phyloP scores from a whole-genome alignment of 2,888 invertebrate genomes.

The Aporophyla lueneburgensis region DNA sequence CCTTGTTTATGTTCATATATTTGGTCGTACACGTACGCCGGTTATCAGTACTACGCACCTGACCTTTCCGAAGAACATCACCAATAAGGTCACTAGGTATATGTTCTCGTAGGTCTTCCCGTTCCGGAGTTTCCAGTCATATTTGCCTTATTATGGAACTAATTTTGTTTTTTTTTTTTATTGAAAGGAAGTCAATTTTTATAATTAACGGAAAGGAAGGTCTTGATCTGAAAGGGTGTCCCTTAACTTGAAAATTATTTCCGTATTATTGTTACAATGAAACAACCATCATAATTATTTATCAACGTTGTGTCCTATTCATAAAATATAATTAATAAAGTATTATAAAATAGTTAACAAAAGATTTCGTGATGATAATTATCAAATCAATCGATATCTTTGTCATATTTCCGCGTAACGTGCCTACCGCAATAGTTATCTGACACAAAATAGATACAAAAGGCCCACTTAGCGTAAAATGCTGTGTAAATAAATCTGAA shows the following conservation, averaged over 20 bases:
- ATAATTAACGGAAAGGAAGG: not conserved
- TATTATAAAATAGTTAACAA: conserved; percentile 35
- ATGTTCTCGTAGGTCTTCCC: no score
- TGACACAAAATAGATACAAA: conserved; percentile 10
- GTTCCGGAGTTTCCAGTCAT: no score
- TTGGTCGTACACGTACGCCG: no score
- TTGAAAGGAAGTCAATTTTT: not conserved
- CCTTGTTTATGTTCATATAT: no score
- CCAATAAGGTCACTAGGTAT: no score
- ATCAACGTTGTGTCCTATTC: not conserved
- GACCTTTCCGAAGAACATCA: no score
- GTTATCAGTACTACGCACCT: no score
- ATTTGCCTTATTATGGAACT: no score
- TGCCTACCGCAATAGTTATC: not conserved
- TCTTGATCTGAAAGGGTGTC: conserved; percentile 1
- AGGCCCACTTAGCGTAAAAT: not conserved
- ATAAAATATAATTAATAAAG: conserved; percentile 17
- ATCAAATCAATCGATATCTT: conserved; percentile 49
- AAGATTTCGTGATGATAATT: conserved; percentile 45
- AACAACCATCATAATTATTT: not conserved
- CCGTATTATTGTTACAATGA: not conserved
- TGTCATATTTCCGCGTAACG: conserved; percentile 45
- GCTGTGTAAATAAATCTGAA: not conserved
- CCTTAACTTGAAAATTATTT: not conserved
- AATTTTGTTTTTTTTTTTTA: not conserved